Conservation (phyloP, 2,888 invertebrate species). For the Melanargia galathea region DNA sequence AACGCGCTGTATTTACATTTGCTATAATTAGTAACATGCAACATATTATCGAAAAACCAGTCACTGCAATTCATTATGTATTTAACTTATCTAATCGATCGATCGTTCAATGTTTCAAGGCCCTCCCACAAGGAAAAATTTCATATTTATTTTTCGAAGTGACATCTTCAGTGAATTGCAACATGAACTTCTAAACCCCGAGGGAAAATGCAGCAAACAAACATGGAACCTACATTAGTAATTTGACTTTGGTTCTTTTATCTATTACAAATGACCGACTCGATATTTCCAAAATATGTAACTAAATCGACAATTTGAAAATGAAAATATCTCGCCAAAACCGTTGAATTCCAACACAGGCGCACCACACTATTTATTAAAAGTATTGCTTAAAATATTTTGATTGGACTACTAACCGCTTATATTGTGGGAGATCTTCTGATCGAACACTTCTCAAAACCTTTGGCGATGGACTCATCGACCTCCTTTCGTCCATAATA, state of each 20-base stretch:
- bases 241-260: too few species aligned
- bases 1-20: not conserved
- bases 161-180: not conserved
- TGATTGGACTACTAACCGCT: constrained; percentile 57
- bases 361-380: too few species aligned
- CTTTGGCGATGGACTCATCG: constrained; percentile 65
- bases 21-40: not conserved
- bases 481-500: constrained; percentile 51
- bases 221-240: too few species aligned
- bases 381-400: not conserved
- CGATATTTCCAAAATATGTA: too few species aligned
- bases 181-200: too few species aligned
- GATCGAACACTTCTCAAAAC: constrained; percentile 66
- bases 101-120: constrained; percentile 1
- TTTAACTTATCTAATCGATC: constrained; percentile 3
- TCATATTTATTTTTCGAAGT: not conserved
- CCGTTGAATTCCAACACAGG: too few species aligned
- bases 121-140: not conserved
- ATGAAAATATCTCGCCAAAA: not conserved
- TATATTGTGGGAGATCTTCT: constrained; percentile 71
- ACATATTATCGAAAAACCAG: not conserved
- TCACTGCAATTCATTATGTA: not conserved
- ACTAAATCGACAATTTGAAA: too few species aligned
- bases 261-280: too few species aligned
- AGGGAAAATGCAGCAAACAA: too few species aligned